These are phyloP conservation scores for Aythya baeri DNA, from an alignment of 2,113 vertebrate species.

Conservation along the genomic window DNA sequence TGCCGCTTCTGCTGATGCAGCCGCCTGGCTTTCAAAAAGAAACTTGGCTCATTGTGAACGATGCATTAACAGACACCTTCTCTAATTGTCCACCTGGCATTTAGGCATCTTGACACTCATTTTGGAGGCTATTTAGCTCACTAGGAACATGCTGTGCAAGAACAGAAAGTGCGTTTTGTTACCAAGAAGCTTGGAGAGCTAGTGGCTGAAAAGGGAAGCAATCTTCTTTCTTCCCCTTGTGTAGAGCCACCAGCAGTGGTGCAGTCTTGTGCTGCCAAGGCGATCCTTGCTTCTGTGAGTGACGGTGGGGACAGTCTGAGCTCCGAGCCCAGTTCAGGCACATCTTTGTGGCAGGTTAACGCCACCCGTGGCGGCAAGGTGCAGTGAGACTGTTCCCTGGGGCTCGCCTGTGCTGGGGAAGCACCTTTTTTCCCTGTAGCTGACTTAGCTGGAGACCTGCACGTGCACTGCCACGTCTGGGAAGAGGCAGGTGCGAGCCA, in stretches of 20 bases:
- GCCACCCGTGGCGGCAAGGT: neutral
- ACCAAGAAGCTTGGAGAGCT: neutral
- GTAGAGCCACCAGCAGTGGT: accelerated
- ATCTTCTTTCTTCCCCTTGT: neutral
- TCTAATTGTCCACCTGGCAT: constrained; percentile 15
- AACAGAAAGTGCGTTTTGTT: neutral
- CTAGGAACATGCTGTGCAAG: neutral
- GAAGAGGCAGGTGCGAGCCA: neutral
- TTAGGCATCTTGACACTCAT: neutral
- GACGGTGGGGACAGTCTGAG: accelerated
- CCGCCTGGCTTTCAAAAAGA: neutral
- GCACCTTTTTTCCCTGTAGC: neutral
- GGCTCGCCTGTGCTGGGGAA: neutral
- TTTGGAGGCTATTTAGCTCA: neutral
- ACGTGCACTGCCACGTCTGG: no score
- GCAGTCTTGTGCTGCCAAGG: neutral
- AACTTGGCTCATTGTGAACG: neutral
- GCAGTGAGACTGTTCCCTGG: accelerated
- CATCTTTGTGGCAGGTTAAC: accelerated
- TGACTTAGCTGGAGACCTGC: neutral
- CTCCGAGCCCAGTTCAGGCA: neutral
- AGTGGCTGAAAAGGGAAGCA: accelerated
- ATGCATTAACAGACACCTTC: neutral
- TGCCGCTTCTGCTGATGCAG: neutral
- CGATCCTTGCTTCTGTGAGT: accelerated